Percentiles rank a stretch among this genome's conserved stretches.
Conservation (phyloP, 2,113 vertebrate genomes). For the Numida meleagris region DNA sequence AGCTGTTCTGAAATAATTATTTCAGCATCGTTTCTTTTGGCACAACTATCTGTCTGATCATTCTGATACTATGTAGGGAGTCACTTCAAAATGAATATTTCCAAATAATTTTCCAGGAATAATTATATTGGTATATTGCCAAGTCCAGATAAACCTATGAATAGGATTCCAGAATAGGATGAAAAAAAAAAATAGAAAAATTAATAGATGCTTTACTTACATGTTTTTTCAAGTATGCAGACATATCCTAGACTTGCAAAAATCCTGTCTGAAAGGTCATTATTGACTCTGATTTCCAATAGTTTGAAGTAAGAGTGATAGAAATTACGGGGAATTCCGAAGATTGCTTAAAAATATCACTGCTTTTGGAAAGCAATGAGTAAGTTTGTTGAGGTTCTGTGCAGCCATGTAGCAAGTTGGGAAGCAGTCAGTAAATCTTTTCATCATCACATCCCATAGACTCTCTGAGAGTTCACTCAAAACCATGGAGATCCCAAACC, state of each 20-base stretch:
- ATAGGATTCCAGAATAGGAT: neutral
- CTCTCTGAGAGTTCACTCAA: neutral
- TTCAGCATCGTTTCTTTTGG: conserved; percentile 28
- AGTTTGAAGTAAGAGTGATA: neutral
- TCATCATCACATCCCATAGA: neutral
- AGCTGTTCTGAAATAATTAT: conserved; percentile 26
- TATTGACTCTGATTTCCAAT: neutral
- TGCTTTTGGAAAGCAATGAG: neutral
- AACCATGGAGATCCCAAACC: neutral
- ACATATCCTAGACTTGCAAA: conserved; percentile 8
- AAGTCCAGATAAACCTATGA: conserved; percentile 25
- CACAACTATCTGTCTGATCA: neutral
- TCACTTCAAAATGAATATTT: neutral
- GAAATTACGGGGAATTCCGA: neutral
- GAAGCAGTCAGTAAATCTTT: neutral
- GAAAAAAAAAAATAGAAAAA: neutral
- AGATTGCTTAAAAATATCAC: neutral
- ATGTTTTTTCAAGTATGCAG: neutral
- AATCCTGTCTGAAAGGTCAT: neutral
- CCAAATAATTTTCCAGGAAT: conserved; percentile 26
- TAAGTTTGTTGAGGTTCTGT: neutral
- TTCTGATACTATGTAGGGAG: neutral
- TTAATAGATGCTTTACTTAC: neutral
- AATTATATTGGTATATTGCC: conserved; percentile 17
- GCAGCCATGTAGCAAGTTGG: neutral